Percentiles rank a stretch among this genome's conserved stretches.
These are phyloP conservation scores for Chelonus insularis DNA, from an alignment of 1,140 invertebrate genomes.

Conservation along the genomic window DNA sequence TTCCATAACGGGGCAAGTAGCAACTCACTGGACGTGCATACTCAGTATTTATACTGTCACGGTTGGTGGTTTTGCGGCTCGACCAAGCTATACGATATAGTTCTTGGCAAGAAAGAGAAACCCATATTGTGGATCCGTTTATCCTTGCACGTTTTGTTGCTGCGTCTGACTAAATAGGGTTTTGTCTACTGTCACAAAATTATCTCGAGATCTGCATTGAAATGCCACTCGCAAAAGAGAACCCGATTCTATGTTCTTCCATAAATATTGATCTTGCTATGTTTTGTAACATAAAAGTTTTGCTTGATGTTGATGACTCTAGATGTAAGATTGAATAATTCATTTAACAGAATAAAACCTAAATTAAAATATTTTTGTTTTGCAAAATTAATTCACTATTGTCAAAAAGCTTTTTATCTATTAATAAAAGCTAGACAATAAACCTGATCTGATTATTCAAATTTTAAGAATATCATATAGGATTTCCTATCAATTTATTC, in stretches of 20 bases:
- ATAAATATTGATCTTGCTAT: too few species aligned
- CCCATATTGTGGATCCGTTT: slow-evolving; percentile 12
- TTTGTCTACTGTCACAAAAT: slow-evolving; percentile 21
- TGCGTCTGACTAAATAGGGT: slow-evolving; percentile 14
- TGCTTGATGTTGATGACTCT: too few species aligned
- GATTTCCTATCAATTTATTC: too few species aligned
- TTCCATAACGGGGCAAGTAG: slow-evolving; percentile 8
- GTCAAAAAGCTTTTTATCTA: too few species aligned
- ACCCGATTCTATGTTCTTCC: background rate
- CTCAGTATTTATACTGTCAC: slow-evolving; percentile 14
- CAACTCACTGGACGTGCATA: slow-evolving; percentile 3
- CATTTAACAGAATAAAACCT: too few species aligned
- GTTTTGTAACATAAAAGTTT: too few species aligned
- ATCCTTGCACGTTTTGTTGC: slow-evolving; percentile 14
- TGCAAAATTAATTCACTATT: too few species aligned
- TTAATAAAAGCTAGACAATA: too few species aligned
- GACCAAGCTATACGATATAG: slow-evolving; percentile 3
- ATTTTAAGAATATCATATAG: too few species aligned
- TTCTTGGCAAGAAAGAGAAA: slow-evolving; percentile 11
- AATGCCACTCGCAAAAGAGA: background rate
- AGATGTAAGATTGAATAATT: too few species aligned
- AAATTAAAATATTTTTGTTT: too few species aligned
- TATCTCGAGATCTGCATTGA: slow-evolving; percentile 13
- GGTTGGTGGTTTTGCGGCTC: slow-evolving; percentile 23
- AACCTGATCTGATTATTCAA: too few species aligned